Conservation (phyloP, 2,797 vertebrate genomes). For the Anolis apletophallus region DNA sequence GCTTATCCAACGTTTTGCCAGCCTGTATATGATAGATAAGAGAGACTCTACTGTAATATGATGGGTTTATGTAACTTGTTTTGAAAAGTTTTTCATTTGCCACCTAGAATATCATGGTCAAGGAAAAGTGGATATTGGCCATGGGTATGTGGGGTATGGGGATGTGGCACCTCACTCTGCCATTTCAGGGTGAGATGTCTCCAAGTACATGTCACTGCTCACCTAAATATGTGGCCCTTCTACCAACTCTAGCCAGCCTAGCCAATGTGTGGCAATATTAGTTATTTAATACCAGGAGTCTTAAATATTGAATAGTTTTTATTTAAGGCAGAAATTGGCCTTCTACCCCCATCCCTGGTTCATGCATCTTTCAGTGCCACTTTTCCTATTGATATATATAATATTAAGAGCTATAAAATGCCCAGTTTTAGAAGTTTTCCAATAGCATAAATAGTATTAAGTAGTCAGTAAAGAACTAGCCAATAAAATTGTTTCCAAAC, state of each 20-base stretch:
- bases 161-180: too few relatives aligned
- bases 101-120: background rate
- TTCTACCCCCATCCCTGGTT: too few relatives aligned
- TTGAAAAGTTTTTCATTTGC: background rate
- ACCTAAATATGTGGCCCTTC: background rate
- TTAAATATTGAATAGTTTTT: background rate
- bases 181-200: too few relatives aligned
- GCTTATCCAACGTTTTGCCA: too few relatives aligned
- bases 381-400: slow-evolving; percentile 9
- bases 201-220: too few relatives aligned
- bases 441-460: background rate
- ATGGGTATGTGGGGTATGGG: too few relatives aligned
- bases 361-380: background rate
- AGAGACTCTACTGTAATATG: too few relatives aligned
- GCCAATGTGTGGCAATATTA: background rate
- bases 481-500: background rate
- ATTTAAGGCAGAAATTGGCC: background rate
- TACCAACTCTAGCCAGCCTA: background rate
- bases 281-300: background rate
- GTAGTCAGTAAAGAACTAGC: background rate
- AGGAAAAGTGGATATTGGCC: too few relatives aligned
- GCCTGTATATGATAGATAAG: too few relatives aligned
- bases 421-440: too few relatives aligned
- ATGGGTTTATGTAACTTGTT: background rate
- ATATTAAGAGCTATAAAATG: background rate